Evolutionary conservation across 2,113 vertebrate genomes (phyloP), one percentile per base, ranked within the genome.

Genomic region (Spermophilus dauricus): DNA sequence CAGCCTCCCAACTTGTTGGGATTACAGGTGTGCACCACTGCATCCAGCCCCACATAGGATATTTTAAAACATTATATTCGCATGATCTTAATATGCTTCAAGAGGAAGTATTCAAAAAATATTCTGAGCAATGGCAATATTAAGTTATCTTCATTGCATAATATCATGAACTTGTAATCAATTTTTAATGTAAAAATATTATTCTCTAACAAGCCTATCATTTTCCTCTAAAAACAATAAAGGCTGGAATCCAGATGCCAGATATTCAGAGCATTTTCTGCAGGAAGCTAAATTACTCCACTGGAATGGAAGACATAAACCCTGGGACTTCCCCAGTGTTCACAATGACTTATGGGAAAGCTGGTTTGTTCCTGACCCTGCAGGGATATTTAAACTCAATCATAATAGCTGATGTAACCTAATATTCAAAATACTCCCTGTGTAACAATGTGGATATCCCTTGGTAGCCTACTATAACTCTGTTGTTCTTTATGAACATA

Each of bases 361-460:
- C 97, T 99, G 99, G 99, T 99, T 99, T 97, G 98, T 99, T 91
- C 99, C 99, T 39, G 99, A 99, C 97, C 99, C 99, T 51, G 99
- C 99, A 28, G 98, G 99, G 84, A 99, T 97, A 93, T 99, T 99
- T 98, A 98, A 98, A 93, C 97, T 99, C 97, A 97, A 98, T 69
- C 99, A 99, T 12, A 97, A 98, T 0, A 98, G 97, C 17, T 98
- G 98, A 99, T 97, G 61, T 0, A 30, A 67, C 65, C 65, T 12
- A 51, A 30, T 8, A 45, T 61, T 53, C 51, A 18, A 67, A 61
- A 18, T 20, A 39, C 14, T 58, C 32, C 10, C 75, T 48, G 18
- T 75, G 32, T 72, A 82, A 82, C 77, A 85, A 73, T 7, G 39
- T 17, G 28, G 56, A 58, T 32, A 58, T 37, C 20, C 61, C 77